Conservation (phyloP, 2,113 vertebrate species). For the Acrocephalus kingi region DNA sequence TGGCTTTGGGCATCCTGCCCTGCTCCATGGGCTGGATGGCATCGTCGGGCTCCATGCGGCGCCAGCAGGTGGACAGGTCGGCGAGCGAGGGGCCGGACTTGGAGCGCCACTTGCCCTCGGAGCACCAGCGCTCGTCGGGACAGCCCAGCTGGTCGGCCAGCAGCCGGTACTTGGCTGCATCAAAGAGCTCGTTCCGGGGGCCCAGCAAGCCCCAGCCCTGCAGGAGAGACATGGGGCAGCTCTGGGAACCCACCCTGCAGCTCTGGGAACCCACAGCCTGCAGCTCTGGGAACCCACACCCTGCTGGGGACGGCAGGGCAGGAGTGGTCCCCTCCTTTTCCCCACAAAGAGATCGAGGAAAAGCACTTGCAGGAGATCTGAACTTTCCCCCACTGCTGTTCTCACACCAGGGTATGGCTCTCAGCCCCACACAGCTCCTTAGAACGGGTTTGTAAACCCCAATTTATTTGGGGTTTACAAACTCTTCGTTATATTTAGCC, state of each 20-base stretch:
- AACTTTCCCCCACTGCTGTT: background rate
- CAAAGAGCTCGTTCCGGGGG: conserved; percentile 81
- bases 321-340: background rate
- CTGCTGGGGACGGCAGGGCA: background rate
- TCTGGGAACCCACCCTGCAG: background rate
- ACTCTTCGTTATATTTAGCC: background rate
- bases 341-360: background rate
- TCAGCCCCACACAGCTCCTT: background rate
- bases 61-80: conserved; percentile 70
- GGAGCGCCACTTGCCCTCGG: conserved; percentile 74
- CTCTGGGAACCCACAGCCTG: background rate
- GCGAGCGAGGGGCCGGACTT: conserved; percentile 68
- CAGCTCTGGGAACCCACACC: background rate
- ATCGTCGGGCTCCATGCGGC: conserved; percentile 73
- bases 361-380: background rate
- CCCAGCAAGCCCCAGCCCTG: conserved; percentile 91
- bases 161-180: conserved; percentile 67
- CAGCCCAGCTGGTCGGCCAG: conserved; percentile 72
- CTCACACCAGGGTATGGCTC: background rate
- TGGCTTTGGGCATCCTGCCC: conserved; percentile 65
- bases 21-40: conserved; percentile 75
- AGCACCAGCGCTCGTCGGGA: conserved; percentile 72
- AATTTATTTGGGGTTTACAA: background rate
- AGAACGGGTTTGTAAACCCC: no score
- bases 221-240: background rate